Evolutionary conservation across 2,888 invertebrate genomes (phyloP), one percentile per base, ranked within the genome.

Genomic region (Habrosyne pyritoides): DNA sequence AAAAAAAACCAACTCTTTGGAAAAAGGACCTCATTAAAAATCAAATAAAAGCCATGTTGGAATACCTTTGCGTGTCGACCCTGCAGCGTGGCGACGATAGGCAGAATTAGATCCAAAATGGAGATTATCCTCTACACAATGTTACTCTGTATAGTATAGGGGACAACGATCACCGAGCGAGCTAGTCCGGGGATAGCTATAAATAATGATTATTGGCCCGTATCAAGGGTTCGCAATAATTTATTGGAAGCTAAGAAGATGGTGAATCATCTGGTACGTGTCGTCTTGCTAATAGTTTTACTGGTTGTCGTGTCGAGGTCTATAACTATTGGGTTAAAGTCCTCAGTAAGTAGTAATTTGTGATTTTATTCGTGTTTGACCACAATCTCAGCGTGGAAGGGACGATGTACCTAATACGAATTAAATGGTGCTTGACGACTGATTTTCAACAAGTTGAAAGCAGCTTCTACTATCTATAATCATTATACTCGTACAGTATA

Each of bases 181-280:
- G 65, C 53, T 62, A 55, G 61, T 42, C 54, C 56, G 21, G 53
- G 68, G 74, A 71, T 73, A 71, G 77, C 73, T 57, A 76, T 78
- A 77, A 75, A 76, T 78, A 71, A 75, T 67, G 71, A 75, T 73
- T 76, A 76, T 75, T 69, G 66, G 70, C 57, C 63, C 60, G 64
- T 73, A 76, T 74, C 75, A 65, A 66, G 59, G 59, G 63, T 61
- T 53, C 63, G 42, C 52, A 47, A 54, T 63, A 52, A 55, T 64
- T 67, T 71, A 72, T 71, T 69, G 71, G 73, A 69, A 64, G 71
- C 52, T 49, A 18, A 47, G 30, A 24, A 47, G 30, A 33, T 47
- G 59, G 56, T 56, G 66, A 59, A 57, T 64, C 66, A 61, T 18
- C 60, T 55, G 52, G 56, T 48, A 48, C 26, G 47, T 30, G 47